phyloP scores from a whole-genome alignment of 2,888 invertebrate species.

The Heteromurus nitidus region DNA sequence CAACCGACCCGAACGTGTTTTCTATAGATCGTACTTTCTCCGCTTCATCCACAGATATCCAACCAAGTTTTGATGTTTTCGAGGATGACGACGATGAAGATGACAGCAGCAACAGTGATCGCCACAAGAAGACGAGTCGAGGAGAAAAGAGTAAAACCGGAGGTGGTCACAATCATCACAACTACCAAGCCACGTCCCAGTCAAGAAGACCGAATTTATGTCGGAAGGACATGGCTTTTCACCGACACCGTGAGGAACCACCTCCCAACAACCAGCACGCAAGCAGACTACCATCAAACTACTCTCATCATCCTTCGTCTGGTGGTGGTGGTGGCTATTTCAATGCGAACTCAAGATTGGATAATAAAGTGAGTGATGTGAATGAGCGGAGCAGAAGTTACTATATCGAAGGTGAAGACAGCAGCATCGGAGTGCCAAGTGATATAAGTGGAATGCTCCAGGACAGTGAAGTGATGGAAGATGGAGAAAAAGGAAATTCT shows the following conservation, averaged over 20 bases:
- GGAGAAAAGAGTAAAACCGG: conserved; percentile 30
- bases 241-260: conserved; percentile 26
- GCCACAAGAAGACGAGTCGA: conserved; percentile 8
- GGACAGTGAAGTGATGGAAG: conserved; percentile 68
- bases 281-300: conserved; percentile 11
- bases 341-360: not conserved
- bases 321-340: conserved; percentile 27
- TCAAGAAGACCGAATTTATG: conserved; percentile 20
- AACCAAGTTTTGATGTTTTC: conserved; percentile 63
- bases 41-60: conserved; percentile 62
- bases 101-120: conserved; percentile 37
- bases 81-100: conserved; percentile 64
- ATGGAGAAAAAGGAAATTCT: conserved; percentile 3
- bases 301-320: not conserved
- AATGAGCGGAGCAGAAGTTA: conserved; percentile 18
- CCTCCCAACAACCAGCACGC: not conserved
- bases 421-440: conserved; percentile 68
- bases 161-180: conserved; percentile 12
- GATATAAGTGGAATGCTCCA: conserved; percentile 63
- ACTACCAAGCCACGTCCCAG: not conserved
- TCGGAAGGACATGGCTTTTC: conserved; percentile 40
- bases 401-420: conserved; percentile 57
- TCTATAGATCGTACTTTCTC: conserved; percentile 69
- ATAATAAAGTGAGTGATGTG: not conserved
- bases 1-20: conserved; percentile 40